phyloP scores from a whole-genome alignment of 2,888 invertebrate genomes.

The Coronaproctus castanopsis region DNA sequence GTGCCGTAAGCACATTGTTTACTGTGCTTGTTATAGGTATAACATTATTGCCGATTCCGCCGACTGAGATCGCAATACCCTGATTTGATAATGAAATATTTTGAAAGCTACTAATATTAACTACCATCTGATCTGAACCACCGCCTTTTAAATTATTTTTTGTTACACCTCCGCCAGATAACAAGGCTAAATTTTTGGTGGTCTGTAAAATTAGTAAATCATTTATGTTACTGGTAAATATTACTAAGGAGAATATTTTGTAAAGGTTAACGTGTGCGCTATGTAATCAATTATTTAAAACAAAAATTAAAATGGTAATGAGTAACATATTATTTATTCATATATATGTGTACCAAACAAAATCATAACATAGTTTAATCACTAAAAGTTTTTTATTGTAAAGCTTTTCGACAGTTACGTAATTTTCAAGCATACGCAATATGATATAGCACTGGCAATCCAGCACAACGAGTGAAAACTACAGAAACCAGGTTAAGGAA shows the following conservation, averaged over 20 bases:
- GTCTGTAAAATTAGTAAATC: slow-evolving; percentile 34
- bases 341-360: not conserved
- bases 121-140: slow-evolving; percentile 37
- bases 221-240: not conserved
- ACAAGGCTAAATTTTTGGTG: slow-evolving; percentile 47
- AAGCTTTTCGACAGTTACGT: too few relatives aligned
- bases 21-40: slow-evolving; percentile 50
- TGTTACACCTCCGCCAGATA: slow-evolving; percentile 38
- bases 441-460: too few relatives aligned
- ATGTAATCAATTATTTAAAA: too few relatives aligned
- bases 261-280: not conserved
- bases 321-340: not conserved
- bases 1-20: slow-evolving; percentile 30
- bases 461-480: too few relatives aligned
- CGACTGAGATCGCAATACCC: slow-evolving; percentile 64
- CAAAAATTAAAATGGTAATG: not conserved
- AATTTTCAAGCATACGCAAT: too few relatives aligned
- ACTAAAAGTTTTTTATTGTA: too few relatives aligned
- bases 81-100: slow-evolving; percentile 22
- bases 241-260: not conserved
- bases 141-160: slow-evolving; percentile 42
- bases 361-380: not conserved
- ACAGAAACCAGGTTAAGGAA: too few relatives aligned
- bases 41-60: slow-evolving; percentile 48
- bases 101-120: slow-evolving; percentile 21